Base-by-base conservation (phyloP, 2,888 invertebrate genomes). In the Sthenelais limicola region DNA sequence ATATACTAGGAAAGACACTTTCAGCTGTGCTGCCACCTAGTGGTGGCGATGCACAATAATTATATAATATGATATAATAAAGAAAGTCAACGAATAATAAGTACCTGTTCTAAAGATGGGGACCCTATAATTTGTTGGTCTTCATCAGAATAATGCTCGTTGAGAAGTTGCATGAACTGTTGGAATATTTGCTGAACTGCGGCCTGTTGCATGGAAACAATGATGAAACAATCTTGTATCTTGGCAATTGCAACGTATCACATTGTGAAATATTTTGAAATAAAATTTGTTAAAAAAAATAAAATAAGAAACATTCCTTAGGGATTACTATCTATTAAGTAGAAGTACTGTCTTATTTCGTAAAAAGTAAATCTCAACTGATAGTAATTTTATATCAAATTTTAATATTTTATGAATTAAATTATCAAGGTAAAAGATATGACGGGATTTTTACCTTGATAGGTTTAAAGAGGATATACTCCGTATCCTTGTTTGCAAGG, bases 401-500 rank as follows among this genome's bases (percentile, higher is more conserved):
- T 9, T 52, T 21, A 9, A 9, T 18, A 52, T 18, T 52, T 9
- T 18, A 9, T 24, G 21, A 15, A 52, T 52, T 9, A 9, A 12
- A 18, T 12, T 9, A 9, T 21, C 9, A 18, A 52, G 15, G 18
- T 18, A 18, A 18, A 52, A 21, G 21, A 12, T 21, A 12, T 12
- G 21, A 28, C 15, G 3, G 24, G 28, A 26, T 28, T 82, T 89
- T 86, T 85, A 94, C 94, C 88, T 94, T 92, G 66, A 98, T 94
- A 1, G 98, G 98, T 72, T 96, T 91, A 82, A 98, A 97, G 12
- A 99, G 90, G 82, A 99, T 98, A 81, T 96, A 95, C 88, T 99
- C 98, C 0, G 98, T 98, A 87, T 99, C 98, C 79, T 93, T 92
- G 87, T 98, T 98, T 18, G 98, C 95, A 70, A 99, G 90, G 88